Base-by-base conservation (phyloP, 2,797 vertebrate genomes). In the Darevskia mixta region DNA sequence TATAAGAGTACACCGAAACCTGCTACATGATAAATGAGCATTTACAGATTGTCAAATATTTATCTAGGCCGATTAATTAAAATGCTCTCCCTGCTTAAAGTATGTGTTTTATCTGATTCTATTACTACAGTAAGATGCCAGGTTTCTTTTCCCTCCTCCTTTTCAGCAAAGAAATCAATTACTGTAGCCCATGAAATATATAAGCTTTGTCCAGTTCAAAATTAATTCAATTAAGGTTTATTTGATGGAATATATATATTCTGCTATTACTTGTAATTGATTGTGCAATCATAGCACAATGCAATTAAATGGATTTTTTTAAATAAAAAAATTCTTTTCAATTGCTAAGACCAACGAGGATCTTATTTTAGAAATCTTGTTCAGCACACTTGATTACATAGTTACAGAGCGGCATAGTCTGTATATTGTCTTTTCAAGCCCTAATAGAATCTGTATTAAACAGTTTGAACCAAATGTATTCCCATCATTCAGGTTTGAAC, bases 51-150 rank as follows among this genome's bases (percentile, higher is more conserved):
- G 13, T 95, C 77, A 91, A 91, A 92, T 92, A 94, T 91, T 94
- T 95, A 88, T 94, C 89, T 92, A 91, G 29, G 91, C 58, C 58
- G 93, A 87, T 92, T 93, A 92, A 92, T 89, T 92, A 89, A 94
- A 93, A 82, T 55, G 1, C 1, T 86, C 45, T 45, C 91, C 75
- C 77, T 6, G 8, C 3, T 90, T 86, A 85, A 88, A 92, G 3
- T 4, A 72, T 81, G 89, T 72, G 3, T 90, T 92, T 94, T 80
- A 89, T 90, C 58, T 86, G 67, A 78, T 43, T 77, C 0, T 8
- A 71, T 38, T 5, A 49, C 1, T 86, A 84, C 2, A 87, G 58
- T 66, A 6, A 6, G 45, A 72, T 13, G 71, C 13, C 43, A 83
- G 77, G 17, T 83, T 58, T 61, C 41, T 43, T 83, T 76, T 15